Base-by-base conservation (phyloP, 2,797 vertebrate species). In the Sarcoramphus papa region DNA sequence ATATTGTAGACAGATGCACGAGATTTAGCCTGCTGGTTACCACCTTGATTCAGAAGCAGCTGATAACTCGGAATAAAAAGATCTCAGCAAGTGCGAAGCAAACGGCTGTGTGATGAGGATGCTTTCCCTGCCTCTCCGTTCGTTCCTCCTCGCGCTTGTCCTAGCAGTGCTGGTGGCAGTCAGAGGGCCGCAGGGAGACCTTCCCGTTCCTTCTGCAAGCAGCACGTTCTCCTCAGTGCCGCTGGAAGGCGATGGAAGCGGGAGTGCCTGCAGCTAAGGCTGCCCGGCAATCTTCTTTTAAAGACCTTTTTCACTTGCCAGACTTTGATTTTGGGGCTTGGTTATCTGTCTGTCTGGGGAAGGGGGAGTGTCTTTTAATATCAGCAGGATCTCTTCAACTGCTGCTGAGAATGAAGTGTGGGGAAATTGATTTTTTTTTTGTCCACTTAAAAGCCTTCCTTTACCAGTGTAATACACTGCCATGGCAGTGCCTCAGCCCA, bases 1-100 rank as follows among this genome's bases (percentile, higher is more conserved):
- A 0, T 3, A 0, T 16, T 25, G 8, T 5, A 12, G 21, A 6
- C 18, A 9, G 45, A 18, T 3, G 5, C 22, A 0, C 3, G 19
- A 10, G 35, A 0, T 27, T 4, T 12, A 35, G 53, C 41, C 43
- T 12, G 21, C 59, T 12, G 40, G 24, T 18, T n/a, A 18, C 37
- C 24, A 2, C 11, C 2, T 10, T 1, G 53, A 7, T 28, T 23
- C 22, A 6, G 27, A 7, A 22, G 23, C 84, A 47, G 63, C 50
- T 3, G 64, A 12, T 65, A 25, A 5, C 64, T 53, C 18, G 0
- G 40, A 25, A 14, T 9, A 22, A 1, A 12, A 9, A 3, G 64
- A 1, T 18, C 28, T 25, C 14, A 2, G 28, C 14, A 3, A 25
- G 19, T 1, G 43, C 2, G 22, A 6, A 20, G 62, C 24, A 8